A percentile compares a stretch with the other conserved stretches of the same genome.
Conservation (phyloP, 2,113 vertebrate species). For the Eretmochelys imbricata region DNA sequence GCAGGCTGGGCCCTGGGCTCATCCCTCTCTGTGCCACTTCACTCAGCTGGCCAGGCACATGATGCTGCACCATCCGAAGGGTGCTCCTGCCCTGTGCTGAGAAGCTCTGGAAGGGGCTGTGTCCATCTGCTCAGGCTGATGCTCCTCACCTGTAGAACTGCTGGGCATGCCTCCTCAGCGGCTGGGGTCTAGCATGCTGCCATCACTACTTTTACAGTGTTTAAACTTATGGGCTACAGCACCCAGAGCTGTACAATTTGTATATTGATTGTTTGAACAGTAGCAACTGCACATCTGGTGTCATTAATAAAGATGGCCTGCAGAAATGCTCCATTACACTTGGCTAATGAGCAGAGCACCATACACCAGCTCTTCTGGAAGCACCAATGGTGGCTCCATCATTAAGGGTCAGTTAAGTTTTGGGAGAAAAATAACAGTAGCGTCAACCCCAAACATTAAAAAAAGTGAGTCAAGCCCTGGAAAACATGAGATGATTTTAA, state of each 20-base stretch:
- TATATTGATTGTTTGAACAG: no score
- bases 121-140: not conserved
- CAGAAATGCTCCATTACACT: not conserved
- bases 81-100: not conserved
- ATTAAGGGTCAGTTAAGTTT: not conserved
- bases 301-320: not conserved
- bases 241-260: not conserved
- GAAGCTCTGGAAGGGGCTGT: not conserved
- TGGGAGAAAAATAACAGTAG: not conserved
- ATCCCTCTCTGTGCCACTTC: not conserved
- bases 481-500: not conserved
- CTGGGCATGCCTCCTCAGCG: not conserved
- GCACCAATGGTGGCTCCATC: not conserved
- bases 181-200: rapidly evolving
- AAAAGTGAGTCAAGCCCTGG: not conserved
- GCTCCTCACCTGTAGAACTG: not conserved
- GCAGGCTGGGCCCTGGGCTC: not conserved
- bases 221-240: rapidly evolving
- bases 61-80: not conserved
- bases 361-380: not conserved
- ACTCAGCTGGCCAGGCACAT: not conserved
- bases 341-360: not conserved
- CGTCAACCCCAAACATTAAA: not conserved
- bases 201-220: rapidly evolving
- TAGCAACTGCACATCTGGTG: not conserved